Evolutionary conservation across 2,888 invertebrate species (phyloP).

Genomic region (Pseudococcus viburni): DNA sequence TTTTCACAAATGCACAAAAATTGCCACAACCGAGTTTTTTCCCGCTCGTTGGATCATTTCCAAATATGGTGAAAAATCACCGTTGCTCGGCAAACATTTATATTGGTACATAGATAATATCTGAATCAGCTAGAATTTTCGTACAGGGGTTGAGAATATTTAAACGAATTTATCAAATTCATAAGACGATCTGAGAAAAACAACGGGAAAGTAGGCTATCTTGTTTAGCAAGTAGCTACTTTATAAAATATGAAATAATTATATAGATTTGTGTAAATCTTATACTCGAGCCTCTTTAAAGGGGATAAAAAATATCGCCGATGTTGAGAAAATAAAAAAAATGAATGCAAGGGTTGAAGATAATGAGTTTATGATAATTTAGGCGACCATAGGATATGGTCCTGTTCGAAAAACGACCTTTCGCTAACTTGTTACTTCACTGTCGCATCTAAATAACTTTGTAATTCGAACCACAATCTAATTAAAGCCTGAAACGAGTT

Average conservation of each 20-base stretch:
- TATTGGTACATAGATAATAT: neutral
- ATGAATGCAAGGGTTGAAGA: conserved; percentile 10
- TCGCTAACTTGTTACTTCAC: conserved; percentile 64
- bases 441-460: conserved; percentile 65
- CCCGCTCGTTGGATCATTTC: conserved; percentile 16
- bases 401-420: conserved; percentile 58
- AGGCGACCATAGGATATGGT: conserved; percentile 61
- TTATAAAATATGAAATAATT: neutral
- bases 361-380: conserved; percentile 64
- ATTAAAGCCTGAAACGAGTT: conserved; percentile 61
- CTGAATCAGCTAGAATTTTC: conserved; percentile 20
- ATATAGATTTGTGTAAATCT: neutral
- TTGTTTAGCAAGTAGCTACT: neutral
- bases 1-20: conserved; percentile 26
- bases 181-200: neutral
- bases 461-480: conserved; percentile 66
- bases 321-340: neutral
- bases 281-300: neutral
- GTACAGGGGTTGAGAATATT: neutral
- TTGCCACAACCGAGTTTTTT: conserved; percentile 30
- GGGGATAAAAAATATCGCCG: neutral
- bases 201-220: neutral
- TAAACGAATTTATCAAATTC: conserved; percentile 33
- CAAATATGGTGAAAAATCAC: conserved; percentile 49
- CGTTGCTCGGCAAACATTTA: conserved; percentile 22